Conservation (phyloP, 2,888 invertebrate genomes). For the Trissolcus brochymenae region DNA sequence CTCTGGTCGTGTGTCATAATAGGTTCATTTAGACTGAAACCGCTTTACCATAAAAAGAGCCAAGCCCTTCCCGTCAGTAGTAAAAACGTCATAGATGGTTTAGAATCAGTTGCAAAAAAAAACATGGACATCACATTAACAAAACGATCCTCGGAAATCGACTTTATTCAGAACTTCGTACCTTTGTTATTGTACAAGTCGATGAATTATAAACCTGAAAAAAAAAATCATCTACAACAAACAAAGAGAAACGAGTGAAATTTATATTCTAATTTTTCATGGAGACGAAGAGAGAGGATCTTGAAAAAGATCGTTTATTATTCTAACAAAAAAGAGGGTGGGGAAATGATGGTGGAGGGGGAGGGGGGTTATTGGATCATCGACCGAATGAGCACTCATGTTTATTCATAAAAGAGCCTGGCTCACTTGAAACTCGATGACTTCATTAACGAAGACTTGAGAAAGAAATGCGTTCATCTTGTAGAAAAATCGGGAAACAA, state of each 20-base stretch:
- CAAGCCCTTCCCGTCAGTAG: conserved; percentile 53
- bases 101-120: conserved; percentile 7
- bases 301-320: not conserved
- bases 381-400: conserved; percentile 25
- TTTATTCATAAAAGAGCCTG: conserved; percentile 30
- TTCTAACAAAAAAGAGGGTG: not conserved
- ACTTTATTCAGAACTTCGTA: conserved; percentile 24
- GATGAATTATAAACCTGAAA: conserved; percentile 3
- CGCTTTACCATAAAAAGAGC: conserved; percentile 52
- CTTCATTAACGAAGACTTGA: conserved; percentile 30
- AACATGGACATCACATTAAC: conserved; percentile 37
- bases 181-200: conserved; percentile 18
- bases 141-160: conserved; percentile 50
- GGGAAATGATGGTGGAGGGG: no score
- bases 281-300: no score
- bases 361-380: conserved; percentile 19
- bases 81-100: conserved; percentile 23
- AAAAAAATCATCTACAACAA: not conserved
- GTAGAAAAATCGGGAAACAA: conserved; percentile 43
- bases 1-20: conserved; percentile 49
- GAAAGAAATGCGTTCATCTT: conserved; percentile 32
- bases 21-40: conserved; percentile 52
- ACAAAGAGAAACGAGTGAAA: no score
- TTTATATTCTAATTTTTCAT: no score
- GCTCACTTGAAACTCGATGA: conserved; percentile 25